These are phyloP conservation scores for Lagodon rhomboides DNA, from an alignment of 2,797 vertebrate genomes.

Conservation along the genomic window DNA sequence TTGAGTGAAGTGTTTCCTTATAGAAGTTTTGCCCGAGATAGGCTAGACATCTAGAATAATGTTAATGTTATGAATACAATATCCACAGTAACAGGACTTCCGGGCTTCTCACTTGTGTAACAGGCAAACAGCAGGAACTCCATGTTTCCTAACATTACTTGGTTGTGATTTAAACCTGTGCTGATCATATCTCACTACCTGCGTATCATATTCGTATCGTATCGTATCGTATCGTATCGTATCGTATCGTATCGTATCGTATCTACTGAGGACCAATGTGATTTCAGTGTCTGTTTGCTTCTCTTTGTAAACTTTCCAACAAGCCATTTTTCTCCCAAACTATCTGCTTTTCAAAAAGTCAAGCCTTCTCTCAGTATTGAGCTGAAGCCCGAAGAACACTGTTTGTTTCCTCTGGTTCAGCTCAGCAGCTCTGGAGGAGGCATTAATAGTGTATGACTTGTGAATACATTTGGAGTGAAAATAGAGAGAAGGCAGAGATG, in stretches of 20 bases:
- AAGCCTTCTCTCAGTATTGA: background rate
- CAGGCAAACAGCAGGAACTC: background rate
- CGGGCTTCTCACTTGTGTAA: background rate
- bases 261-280: background rate
- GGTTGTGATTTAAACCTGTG: too few species aligned
- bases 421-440: conserved; percentile 6
- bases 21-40: too few species aligned
- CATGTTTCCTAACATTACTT: background rate
- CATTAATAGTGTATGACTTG: conserved; percentile 28
- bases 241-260: too few species aligned
- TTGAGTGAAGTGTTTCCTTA: background rate
- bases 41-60: background rate
- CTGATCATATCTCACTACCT: too few species aligned
- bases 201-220: too few species aligned
- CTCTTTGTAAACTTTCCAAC: background rate
- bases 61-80: background rate
- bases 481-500: conserved; percentile 11
- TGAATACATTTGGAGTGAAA: conserved; percentile 30
- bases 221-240: too few species aligned
- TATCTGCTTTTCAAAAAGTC: background rate
- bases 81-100: background rate
- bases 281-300: background rate
- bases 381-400: background rate
- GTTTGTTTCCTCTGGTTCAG: background rate
- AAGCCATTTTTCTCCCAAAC: background rate